Evolutionary conservation across 2,113 vertebrate species (phyloP).

Genomic region (Leucopsar rothschildi): DNA sequence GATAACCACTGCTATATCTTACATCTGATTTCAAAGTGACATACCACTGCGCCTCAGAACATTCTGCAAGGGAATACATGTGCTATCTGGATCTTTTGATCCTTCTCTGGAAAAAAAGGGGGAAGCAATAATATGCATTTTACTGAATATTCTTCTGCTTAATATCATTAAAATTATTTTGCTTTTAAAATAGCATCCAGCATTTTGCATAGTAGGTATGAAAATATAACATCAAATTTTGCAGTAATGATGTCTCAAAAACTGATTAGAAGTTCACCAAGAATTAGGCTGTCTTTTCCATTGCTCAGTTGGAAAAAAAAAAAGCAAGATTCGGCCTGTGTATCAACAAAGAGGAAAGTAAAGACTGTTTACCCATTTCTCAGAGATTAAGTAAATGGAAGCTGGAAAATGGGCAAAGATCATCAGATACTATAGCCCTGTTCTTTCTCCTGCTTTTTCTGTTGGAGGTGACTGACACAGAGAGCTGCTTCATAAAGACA

Average conservation of each 20-base stretch:
- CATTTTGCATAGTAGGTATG: background rate
- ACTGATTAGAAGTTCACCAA: background rate
- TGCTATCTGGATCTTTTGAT: background rate
- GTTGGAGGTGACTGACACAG: background rate
- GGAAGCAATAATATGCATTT: background rate
- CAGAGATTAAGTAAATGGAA: background rate
- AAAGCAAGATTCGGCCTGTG: background rate
- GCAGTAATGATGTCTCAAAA: background rate
- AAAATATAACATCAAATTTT: background rate
- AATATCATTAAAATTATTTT: background rate
- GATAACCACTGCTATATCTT: background rate
- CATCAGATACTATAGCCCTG: background rate
- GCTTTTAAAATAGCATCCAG: background rate
- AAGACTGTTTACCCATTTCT: background rate
- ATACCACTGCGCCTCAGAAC: background rate
- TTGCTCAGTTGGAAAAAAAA: background rate
- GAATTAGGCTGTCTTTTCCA: background rate
- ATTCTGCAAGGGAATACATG: background rate
- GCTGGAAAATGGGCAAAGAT: background rate
- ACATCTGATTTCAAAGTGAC: conserved; percentile 22
- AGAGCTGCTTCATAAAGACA: background rate
- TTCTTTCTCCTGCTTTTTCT: background rate
- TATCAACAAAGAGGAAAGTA: background rate
- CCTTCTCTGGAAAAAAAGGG: background rate
- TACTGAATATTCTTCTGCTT: background rate